phyloP scores from a whole-genome alignment of 1,140 invertebrate species.

The Ceratina australensis region DNA sequence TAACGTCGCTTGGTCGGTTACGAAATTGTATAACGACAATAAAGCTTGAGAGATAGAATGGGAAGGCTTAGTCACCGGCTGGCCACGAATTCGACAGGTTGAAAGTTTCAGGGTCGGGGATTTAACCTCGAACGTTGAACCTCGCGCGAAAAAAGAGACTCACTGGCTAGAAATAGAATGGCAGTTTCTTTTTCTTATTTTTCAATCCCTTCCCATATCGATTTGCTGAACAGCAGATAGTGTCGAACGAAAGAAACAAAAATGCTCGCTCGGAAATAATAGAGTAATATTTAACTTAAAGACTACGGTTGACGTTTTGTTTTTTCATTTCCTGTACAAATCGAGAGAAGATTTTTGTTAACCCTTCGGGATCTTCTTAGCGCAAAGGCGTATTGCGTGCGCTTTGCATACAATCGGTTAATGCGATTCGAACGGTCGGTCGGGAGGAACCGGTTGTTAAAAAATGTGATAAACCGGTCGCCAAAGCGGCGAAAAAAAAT shows the following conservation, averaged over 20 bases:
- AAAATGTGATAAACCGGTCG: constrained; percentile 52
- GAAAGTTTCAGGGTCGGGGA: constrained; percentile 26
- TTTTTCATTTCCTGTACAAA: too few species aligned
- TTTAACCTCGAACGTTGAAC: constrained; percentile 60
- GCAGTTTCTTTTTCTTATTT: neutral
- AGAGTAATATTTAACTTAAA: too few species aligned
- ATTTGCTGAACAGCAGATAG: constrained; percentile 6
- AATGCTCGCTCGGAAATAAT: too few species aligned
- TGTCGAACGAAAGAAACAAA: neutral
- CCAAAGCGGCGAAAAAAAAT: constrained; percentile 45
- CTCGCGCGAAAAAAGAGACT: constrained; percentile 13
- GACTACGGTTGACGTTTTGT: too few species aligned
- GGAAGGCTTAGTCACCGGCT: constrained; percentile 16
- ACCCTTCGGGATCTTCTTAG: neutral
- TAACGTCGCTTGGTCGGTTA: constrained; percentile 5
- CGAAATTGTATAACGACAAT: constrained; percentile 28
- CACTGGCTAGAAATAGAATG: neutral
- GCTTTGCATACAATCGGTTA: constrained; percentile 45
- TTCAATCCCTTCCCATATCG: neutral
- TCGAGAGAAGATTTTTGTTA: neutral
- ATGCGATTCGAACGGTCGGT: constrained; percentile 25
- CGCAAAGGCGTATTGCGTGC: constrained; percentile 20
- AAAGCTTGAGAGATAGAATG: constrained; percentile 17
- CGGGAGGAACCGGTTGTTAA: constrained; percentile 31
- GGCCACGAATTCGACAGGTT: constrained; percentile 38